Evolutionary conservation across 1,140 invertebrate species (phyloP).

Genomic region (Anoplolepis gracilipes): DNA sequence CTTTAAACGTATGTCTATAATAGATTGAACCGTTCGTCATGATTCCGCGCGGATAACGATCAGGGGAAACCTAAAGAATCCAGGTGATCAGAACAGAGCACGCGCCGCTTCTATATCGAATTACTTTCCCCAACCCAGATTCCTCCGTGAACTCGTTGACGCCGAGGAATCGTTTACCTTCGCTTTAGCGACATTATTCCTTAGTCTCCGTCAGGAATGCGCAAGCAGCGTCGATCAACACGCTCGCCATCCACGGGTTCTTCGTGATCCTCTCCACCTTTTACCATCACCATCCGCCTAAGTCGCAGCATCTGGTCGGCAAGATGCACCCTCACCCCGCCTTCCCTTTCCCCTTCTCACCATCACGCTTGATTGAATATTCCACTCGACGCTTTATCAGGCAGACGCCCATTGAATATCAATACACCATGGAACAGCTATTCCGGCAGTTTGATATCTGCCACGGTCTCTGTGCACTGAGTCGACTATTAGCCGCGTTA

Average conservation of each 20-base stretch:
- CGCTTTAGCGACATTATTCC: conserved; percentile 70
- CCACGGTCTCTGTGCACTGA: conserved; percentile 41
- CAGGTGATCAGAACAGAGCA: conserved; percentile 47
- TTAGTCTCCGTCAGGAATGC: conserved; percentile 67
- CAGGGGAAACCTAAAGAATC: conserved; percentile 34
- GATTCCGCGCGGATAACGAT: conserved; percentile 3
- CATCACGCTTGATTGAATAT: conserved; percentile 82
- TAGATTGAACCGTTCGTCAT: not conserved
- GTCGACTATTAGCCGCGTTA: conserved; percentile 52
- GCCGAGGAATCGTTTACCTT: conserved; percentile 70
- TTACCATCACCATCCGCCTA: conserved; percentile 61
- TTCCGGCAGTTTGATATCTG: conserved; percentile 68
- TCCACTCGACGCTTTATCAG: conserved; percentile 83
- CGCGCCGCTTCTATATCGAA: conserved; percentile 55
- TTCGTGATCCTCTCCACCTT: conserved; percentile 64
- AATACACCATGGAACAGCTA: conserved; percentile 74
- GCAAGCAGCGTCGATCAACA: conserved; percentile 75
- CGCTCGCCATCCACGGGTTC: conserved; percentile 64
- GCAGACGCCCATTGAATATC: conserved; percentile 80
- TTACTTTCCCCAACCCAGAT: conserved; percentile 50
- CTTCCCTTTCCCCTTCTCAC: not conserved
- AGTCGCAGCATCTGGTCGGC: conserved; percentile 42
- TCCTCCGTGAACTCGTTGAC: conserved; percentile 56
- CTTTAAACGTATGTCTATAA: conserved; percentile 40
- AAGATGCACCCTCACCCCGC: not conserved